These are phyloP conservation scores for Aphelinus certus DNA, from an alignment of 1,140 invertebrate species.

Conservation along the genomic window DNA sequence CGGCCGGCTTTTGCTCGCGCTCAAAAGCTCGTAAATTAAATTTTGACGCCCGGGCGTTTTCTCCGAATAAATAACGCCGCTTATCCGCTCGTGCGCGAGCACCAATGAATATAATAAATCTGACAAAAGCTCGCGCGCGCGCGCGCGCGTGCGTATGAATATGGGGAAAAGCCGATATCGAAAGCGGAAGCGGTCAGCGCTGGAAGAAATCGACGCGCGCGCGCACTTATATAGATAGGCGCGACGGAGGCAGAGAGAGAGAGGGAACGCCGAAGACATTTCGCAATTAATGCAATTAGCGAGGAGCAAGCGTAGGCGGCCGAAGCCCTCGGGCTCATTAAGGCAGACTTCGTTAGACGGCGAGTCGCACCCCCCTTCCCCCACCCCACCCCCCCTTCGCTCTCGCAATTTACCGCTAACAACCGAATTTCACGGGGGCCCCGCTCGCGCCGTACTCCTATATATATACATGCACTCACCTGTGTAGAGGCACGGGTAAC, in stretches of 20 bases:
- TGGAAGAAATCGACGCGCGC: background rate
- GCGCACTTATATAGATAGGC: background rate
- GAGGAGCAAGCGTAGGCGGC: background rate
- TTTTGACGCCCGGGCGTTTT: background rate
- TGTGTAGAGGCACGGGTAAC: no score
- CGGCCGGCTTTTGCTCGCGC: background rate
- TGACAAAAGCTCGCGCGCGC: background rate
- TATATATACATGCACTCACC: background rate
- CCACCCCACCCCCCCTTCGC: constrained; percentile 3
- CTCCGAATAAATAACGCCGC: constrained; percentile 1
- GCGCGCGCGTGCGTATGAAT: background rate
- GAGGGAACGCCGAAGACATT: constrained; percentile 38
- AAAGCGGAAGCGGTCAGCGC: background rate
- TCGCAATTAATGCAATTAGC: constrained; percentile 50
- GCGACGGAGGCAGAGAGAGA: background rate
- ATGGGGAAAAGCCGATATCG: background rate
- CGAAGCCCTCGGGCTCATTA: constrained; percentile 41
- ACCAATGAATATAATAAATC: no score
- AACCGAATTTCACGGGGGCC: constrained; percentile 36
- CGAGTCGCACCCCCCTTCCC: background rate
- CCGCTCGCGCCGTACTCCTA: background rate
- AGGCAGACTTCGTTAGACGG: constrained; percentile 46
- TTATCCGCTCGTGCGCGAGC: no score
- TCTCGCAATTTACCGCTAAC: constrained; percentile 42
- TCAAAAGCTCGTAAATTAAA: constrained; percentile 7